These are phyloP conservation scores for Mustela nigripes DNA, from an alignment of 2,113 vertebrate genomes.

Conservation along the genomic window DNA sequence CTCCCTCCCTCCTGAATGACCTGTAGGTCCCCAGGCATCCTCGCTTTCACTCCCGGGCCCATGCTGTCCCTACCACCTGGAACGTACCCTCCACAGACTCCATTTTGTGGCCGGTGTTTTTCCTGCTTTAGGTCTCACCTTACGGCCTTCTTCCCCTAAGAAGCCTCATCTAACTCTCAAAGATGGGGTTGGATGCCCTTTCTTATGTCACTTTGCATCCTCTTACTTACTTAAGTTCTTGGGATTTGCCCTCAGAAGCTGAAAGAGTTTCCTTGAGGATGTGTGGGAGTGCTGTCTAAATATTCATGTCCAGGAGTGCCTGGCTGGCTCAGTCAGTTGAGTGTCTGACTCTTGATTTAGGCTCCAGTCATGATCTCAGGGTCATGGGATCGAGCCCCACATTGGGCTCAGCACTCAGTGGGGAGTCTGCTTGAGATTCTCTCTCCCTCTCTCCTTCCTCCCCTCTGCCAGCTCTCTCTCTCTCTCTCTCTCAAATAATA, in stretches of 20 bases:
- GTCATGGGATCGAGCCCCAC: too few species aligned
- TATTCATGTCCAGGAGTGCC: neutral
- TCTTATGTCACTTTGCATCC: neutral
- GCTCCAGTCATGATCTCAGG: neutral
- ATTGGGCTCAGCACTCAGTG: too few species aligned
- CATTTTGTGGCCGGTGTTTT: neutral
- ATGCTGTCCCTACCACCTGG: rapidly evolving
- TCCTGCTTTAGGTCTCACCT: neutral
- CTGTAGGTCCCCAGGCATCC: rapidly evolving
- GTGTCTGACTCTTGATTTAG: neutral
- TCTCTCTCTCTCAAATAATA: too few species aligned
- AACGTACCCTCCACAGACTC: rapidly evolving
- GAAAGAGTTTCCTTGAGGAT: neutral
- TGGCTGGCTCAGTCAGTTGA: neutral
- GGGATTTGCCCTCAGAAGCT: neutral
- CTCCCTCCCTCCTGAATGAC: neutral
- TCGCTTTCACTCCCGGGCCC: rapidly evolving
- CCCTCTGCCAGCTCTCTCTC: too few species aligned
- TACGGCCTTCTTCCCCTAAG: neutral
- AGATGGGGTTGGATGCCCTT: neutral
- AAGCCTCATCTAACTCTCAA: neutral
- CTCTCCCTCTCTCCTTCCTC: too few species aligned
- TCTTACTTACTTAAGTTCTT: neutral
- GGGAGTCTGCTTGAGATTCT: too few species aligned
- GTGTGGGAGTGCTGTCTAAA: neutral